Conservation (phyloP, 2,888 invertebrate genomes). For the Chirona hameri region DNA sequence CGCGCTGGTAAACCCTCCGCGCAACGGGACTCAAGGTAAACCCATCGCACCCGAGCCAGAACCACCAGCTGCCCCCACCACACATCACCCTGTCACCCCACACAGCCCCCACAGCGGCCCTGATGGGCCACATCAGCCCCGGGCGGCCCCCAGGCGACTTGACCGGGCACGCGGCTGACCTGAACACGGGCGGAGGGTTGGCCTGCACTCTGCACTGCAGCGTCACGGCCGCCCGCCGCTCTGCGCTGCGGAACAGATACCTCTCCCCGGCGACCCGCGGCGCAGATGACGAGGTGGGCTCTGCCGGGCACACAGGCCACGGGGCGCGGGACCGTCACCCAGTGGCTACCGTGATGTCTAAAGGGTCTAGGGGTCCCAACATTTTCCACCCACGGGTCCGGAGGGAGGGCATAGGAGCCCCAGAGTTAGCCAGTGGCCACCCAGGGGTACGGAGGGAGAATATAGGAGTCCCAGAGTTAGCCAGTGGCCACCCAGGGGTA, state of each 20-base stretch:
- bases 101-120: background rate
- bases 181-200: constrained; percentile 36
- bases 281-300: constrained; percentile 33
- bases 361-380: too few relatives aligned
- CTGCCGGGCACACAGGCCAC: background rate
- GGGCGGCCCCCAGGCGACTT: background rate
- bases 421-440: too few relatives aligned
- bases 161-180: constrained; percentile 30
- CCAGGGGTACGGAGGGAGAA: too few relatives aligned
- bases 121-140: background rate
- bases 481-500: too few relatives aligned
- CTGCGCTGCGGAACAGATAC: constrained; percentile 31
- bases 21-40: too few relatives aligned
- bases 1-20: too few relatives aligned
- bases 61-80: background rate
- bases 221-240: constrained; percentile 39
- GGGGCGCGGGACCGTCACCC: too few relatives aligned
- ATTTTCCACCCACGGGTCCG: too few relatives aligned
- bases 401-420: too few relatives aligned
- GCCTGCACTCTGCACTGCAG: constrained; percentile 40
- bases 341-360: too few relatives aligned
- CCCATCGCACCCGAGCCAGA: too few relatives aligned
- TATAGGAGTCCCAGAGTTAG: too few relatives aligned
- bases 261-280: constrained; percentile 34
- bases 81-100: background rate